A percentile compares a stretch with the other conserved stretches of the same genome.
Evolutionary conservation across 2,113 vertebrate genomes (phyloP).

Genomic region (Uria aalge): DNA sequence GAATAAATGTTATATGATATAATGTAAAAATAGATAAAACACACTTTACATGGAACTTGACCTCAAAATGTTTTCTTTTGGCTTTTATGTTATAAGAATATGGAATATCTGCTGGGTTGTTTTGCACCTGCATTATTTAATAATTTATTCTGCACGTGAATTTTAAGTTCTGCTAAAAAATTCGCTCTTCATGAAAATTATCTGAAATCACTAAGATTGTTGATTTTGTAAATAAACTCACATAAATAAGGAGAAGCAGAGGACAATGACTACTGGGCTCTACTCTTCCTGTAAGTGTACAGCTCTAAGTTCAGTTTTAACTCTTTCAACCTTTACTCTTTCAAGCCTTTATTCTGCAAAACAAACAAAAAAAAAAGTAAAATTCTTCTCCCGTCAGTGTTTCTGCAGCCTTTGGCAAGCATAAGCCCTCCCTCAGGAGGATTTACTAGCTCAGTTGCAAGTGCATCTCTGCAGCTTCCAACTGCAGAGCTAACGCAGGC

Average conservation of each 20-base stretch:
- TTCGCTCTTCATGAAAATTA: not conserved
- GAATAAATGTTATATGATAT: not conserved
- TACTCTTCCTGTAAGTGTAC: not conserved
- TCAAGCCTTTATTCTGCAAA: not conserved
- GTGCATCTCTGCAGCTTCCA: not conserved
- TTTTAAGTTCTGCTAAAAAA: not conserved
- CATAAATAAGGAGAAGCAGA: not conserved
- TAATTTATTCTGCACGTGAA: not conserved
- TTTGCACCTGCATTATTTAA: not conserved
- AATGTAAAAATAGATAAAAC: not conserved
- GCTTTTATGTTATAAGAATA: not conserved
- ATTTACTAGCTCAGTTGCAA: not conserved
- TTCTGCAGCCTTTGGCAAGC: not conserved
- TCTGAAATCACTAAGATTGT: not conserved
- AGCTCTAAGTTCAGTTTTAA: not conserved
- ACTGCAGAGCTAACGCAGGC: not conserved
- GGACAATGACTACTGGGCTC: not conserved
- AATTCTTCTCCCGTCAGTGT: not conserved
- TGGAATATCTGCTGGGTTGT: not conserved
- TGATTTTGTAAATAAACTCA: not conserved
- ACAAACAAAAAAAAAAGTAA: not conserved
- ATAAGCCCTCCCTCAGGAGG: accelerated
- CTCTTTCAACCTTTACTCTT: not conserved
- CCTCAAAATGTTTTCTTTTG: not conserved
- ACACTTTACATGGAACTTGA: not conserved